phyloP scores from a whole-genome alignment of 2,113 vertebrate species.

The Propithecus coquereli region DNA sequence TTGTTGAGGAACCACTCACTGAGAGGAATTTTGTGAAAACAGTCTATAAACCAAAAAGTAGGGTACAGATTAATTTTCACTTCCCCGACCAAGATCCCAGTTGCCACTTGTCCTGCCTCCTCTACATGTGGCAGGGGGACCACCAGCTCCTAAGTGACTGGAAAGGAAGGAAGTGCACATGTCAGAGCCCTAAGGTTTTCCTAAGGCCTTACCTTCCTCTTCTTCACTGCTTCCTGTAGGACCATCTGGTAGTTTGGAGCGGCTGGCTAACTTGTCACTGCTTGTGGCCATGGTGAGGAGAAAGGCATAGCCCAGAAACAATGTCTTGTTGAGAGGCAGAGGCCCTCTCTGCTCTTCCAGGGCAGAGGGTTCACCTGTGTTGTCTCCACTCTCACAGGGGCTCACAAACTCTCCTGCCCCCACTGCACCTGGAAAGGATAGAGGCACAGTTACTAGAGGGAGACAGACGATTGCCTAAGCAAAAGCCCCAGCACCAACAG shows the following conservation, averaged over 20 bases:
- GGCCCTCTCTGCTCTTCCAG: slow-evolving; percentile 87
- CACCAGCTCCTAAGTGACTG: neutral
- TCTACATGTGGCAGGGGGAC: neutral
- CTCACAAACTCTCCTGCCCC: slow-evolving; percentile 79
- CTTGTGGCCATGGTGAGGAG: slow-evolving; percentile 93
- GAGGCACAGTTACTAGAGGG: neutral
- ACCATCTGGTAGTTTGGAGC: slow-evolving; percentile 77
- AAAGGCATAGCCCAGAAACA: slow-evolving; percentile 97
- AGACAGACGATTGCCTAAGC: neutral
- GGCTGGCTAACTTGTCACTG: slow-evolving; percentile 85
- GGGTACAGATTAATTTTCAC: neutral
- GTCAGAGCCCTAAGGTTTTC: neutral
- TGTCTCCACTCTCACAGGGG: slow-evolving; percentile 85
- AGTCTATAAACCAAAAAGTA: neutral
- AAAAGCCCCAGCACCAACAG: neutral
- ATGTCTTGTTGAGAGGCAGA: slow-evolving; percentile 89
- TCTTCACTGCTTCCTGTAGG: slow-evolving; percentile 84
- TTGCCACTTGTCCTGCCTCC: neutral
- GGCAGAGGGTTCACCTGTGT: slow-evolving; percentile 75
- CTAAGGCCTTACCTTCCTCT: slow-evolving; percentile 88
- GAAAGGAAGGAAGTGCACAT: neutral
- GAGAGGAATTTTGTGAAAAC: neutral
- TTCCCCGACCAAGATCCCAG: neutral
- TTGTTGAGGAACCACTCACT: neutral
- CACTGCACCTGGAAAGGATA: slow-evolving; percentile 69